Conservation (phyloP, 1,140 invertebrate genomes). For the Penaeus chinensis region DNA sequence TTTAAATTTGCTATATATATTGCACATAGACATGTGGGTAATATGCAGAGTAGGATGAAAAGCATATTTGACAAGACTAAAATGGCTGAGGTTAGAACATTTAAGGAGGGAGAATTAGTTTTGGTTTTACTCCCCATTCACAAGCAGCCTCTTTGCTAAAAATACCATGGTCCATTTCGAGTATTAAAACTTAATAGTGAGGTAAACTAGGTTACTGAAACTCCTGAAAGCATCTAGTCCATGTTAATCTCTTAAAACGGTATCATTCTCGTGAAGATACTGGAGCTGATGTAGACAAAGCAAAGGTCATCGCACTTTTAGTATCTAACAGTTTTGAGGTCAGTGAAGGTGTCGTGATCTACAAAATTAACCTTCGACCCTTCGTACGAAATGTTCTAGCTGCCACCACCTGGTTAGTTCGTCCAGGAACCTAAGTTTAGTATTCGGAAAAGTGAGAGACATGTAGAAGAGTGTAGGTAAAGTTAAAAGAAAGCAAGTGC, state of each 20-base stretch:
- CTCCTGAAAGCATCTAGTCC: constrained; percentile 21
- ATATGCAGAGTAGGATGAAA: constrained; percentile 2
- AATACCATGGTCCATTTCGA: neutral
- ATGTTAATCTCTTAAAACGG: constrained; percentile 24
- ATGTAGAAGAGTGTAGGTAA: too few species aligned
- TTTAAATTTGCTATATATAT: neutral
- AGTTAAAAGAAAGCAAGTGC: too few species aligned
- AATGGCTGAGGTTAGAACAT: neutral
- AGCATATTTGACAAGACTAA: constrained; percentile 5
- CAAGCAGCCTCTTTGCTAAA: neutral
- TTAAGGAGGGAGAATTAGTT: constrained; percentile 2
- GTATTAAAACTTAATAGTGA: neutral
- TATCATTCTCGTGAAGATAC: neutral
- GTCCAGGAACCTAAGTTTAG: too few species aligned
- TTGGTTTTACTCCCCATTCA: constrained; percentile 1
- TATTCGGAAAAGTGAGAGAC: too few species aligned
- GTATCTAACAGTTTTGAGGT: too few species aligned
- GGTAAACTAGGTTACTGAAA: constrained; percentile 14
- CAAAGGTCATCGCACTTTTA: too few species aligned
- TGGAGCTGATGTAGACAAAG: neutral
- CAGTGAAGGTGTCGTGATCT: too few species aligned
- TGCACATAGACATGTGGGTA: neutral
- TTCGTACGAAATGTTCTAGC: too few species aligned
- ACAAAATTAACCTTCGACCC: too few species aligned
- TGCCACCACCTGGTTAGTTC: too few species aligned